Evolutionary conservation across 2,113 vertebrate genomes (phyloP).

Genomic region (Mesembrinibis cayennensis): DNA sequence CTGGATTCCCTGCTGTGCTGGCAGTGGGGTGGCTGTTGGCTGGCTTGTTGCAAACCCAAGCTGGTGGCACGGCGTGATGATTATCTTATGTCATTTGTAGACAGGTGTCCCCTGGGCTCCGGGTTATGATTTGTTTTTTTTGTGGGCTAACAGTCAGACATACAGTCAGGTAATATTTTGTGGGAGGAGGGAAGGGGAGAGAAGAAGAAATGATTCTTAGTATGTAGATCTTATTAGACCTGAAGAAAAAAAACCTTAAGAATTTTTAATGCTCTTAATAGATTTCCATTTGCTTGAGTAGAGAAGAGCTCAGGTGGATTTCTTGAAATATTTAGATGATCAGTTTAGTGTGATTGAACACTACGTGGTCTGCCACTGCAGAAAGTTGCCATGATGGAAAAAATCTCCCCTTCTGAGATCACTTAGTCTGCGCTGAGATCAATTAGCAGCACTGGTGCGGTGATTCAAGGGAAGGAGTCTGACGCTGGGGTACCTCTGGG

Average conservation of each 20-base stretch:
- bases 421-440: neutral
- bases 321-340: neutral
- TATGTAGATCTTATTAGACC: neutral
- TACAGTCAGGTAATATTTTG: neutral
- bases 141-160: neutral
- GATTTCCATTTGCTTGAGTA: neutral
- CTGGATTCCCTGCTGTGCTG: neutral
- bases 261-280: neutral
- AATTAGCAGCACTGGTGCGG: neutral
- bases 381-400: neutral
- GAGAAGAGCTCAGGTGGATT: neutral
- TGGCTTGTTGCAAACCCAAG: neutral
- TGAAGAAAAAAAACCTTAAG: neutral
- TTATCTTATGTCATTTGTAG: neutral
- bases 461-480: neutral
- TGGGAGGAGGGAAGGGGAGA: neutral
- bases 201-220: neutral
- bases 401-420: neutral
- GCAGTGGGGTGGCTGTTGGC: neutral
- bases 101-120: neutral
- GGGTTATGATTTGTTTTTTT: neutral
- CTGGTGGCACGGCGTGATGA: fast-evolving
- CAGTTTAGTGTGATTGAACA: neutral
- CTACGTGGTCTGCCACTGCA: neutral
- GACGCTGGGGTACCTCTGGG: neutral